phyloP scores from a whole-genome alignment of 2,113 vertebrate species.

The Vireo altiloquus region DNA sequence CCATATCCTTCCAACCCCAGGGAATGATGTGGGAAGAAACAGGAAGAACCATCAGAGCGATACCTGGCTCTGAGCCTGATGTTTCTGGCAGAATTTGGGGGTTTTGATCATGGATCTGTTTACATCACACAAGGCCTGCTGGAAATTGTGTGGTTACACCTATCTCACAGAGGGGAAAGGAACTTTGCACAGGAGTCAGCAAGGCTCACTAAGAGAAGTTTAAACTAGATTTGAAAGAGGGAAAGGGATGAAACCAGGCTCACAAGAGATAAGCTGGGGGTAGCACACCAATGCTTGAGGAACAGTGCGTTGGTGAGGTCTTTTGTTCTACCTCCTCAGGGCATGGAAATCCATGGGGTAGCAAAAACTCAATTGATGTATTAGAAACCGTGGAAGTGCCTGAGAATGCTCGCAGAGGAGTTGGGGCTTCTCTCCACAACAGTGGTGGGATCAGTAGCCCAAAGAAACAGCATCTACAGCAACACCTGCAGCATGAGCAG shows the following conservation, averaged over 20 bases:
- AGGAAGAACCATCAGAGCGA: background rate
- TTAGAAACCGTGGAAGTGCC: background rate
- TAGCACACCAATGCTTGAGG: background rate
- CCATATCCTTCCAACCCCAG: background rate
- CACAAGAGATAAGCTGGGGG: background rate
- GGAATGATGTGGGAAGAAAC: background rate
- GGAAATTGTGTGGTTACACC: background rate
- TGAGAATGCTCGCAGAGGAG: background rate
- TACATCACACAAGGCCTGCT: background rate
- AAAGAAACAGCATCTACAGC: background rate
- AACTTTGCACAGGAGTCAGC: background rate
- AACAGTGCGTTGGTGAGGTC: background rate
- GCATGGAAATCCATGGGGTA: background rate
- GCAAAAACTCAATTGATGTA: rapidly evolving
- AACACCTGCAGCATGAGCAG: background rate
- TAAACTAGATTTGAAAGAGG: background rate
- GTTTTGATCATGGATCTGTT: background rate
- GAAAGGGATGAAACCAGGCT: background rate
- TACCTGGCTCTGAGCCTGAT: background rate
- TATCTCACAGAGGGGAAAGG: background rate
- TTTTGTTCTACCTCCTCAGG: background rate
- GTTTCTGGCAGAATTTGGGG: background rate
- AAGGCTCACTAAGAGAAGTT: background rate
- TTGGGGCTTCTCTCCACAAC: background rate
- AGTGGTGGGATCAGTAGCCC: background rate